phyloP scores from a whole-genome alignment of 2,797 vertebrate genomes.

The Falco rusticolus region DNA sequence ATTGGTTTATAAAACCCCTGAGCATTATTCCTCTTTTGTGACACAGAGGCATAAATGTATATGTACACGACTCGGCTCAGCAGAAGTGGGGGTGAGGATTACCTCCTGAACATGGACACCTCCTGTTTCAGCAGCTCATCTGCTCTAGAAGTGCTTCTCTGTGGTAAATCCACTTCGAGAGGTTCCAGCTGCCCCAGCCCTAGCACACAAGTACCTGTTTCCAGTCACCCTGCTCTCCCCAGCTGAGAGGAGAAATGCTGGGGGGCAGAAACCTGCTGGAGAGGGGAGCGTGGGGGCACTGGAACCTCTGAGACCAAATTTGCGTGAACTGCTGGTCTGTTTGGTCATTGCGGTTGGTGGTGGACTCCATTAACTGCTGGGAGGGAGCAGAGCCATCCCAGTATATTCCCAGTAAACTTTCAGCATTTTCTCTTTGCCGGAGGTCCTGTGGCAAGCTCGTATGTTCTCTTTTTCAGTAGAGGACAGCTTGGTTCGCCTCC shows the following conservation, averaged over 20 bases:
- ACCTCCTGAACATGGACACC: background rate
- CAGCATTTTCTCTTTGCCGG: background rate
- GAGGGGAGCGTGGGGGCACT: background rate
- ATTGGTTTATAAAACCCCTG: background rate
- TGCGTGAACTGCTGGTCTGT: background rate
- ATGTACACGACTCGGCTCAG: fast-evolving
- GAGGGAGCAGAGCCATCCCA: background rate
- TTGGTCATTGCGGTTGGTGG: background rate
- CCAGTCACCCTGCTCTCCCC: background rate
- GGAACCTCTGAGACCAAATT: background rate
- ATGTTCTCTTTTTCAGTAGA: background rate
- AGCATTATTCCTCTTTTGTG: background rate
- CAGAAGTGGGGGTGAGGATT: background rate
- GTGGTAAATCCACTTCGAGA: background rate
- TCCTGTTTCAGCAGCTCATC: background rate
- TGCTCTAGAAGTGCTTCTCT: background rate
- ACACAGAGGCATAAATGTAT: background rate
- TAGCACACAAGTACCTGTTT: background rate
- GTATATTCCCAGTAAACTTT: background rate
- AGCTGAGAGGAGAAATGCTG: background rate
- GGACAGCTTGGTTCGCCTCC: background rate
- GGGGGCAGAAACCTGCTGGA: background rate
- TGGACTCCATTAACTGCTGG: background rate
- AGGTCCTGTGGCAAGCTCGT: background rate
- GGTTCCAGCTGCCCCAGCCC: background rate